phyloP scores from a whole-genome alignment of 2,113 vertebrate genomes.

The Nasalis larvatus region DNA sequence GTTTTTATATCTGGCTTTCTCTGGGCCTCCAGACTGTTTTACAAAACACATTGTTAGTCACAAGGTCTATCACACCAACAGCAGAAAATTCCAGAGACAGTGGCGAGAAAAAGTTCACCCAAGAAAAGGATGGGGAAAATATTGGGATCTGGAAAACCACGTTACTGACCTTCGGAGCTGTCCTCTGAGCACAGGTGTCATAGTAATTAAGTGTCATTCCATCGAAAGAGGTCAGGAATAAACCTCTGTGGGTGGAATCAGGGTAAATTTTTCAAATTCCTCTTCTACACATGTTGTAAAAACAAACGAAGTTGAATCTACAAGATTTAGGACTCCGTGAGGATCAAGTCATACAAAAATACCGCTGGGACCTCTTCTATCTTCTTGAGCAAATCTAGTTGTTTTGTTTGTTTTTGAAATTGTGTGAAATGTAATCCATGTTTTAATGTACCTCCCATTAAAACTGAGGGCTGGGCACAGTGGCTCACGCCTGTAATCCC shows the following conservation, averaged over 20 bases:
- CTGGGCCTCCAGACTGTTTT: fast-evolving
- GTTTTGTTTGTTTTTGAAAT: background rate
- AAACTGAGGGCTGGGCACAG: background rate
- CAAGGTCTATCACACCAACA: fast-evolving
- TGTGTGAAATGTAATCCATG: background rate
- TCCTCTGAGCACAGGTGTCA: fast-evolving
- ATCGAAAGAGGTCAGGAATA: fast-evolving
- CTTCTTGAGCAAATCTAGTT: no score
- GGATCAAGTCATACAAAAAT: fast-evolving
- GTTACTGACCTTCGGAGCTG: fast-evolving
- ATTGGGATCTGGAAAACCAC: no score
- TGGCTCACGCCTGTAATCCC: no score
- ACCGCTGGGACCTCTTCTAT: fast-evolving
- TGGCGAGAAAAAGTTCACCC: no score
- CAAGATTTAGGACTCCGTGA: background rate
- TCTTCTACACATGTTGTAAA: fast-evolving
- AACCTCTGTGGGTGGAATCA: background rate
- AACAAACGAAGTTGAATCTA: background rate
- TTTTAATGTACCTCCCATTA: background rate
- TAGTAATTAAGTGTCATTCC: fast-evolving
- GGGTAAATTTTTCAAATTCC: no score
- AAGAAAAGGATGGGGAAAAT: background rate
- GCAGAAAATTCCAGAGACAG: background rate
- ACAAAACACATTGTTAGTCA: no score
- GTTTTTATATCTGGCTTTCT: fast-evolving